Evolutionary conservation across 1,140 invertebrate genomes (phyloP), one percentile per base, ranked within the genome.

Genomic region (Elymnias hypermnestra): DNA sequence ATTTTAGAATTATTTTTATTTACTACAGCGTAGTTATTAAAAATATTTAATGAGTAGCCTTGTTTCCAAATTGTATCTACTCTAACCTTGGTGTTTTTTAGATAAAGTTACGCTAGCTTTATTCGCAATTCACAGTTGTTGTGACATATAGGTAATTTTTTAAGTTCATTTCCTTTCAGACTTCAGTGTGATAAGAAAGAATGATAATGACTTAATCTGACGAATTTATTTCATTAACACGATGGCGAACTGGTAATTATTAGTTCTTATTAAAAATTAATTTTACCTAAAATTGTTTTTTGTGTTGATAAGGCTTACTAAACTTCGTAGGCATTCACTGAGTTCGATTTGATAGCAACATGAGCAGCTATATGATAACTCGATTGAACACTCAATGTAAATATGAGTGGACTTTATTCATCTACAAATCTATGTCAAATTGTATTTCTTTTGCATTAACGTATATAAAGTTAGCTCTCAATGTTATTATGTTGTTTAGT

Each of bases 181-280:
- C 65, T 57, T 59, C 63, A 75, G 65, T 61, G 53, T 67, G 76
- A 77, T 77, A 81, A 77, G 73, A 48, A 61, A 53, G 53, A 69
- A 72, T 48, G 73, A 77, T 78, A 78, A 76, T 70, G 63, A 73
- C 69, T 61, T 78, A 82, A 76, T 72, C 68, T 68, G 57, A 68
- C 65, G 61, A 53, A 65, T 64, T 76, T 42, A 25, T 43, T 48
- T 49, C 31, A 39, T 57, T 46, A 44, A 44, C 41, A 40, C 33
- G 45, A 42, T 45, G 44, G 31, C 21, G 36, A 46, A 46, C 28
- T 42, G 38, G 53, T 55, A 46, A 55, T 29, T 43, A 43, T 40
- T 5, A 17, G 3, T 3, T 21, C 6, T 21, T 21, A 21, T 21
- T 21, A 4, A 21, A n/a, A n/a, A n/a, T n/a, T n/a, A n/a, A n/a